Evolutionary conservation across 2,888 invertebrate species (phyloP), one percentile per base, ranked within the genome.

Genomic region (Branchellion lobata): DNA sequence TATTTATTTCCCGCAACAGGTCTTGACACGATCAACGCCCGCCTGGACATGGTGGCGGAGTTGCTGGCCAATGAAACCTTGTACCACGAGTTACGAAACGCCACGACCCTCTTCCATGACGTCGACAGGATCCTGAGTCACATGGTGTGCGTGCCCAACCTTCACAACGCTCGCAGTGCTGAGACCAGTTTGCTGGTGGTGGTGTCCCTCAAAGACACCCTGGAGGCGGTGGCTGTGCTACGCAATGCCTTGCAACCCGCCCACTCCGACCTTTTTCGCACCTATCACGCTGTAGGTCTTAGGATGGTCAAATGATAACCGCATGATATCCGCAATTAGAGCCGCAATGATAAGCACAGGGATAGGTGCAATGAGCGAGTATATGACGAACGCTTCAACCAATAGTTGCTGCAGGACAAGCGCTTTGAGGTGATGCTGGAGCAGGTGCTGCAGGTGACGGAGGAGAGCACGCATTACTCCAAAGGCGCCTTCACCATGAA

Each of bases 141-240:
- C 84, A 87, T 86, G 81, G 85, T 86, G 3, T 84, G 85, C 75
- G 84, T 85, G 3, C 85, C 84, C 0, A 85, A 85, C 81, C 86
- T 87, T 79, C 88, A 89, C 79, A 89, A 88, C 3, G 85, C 89
- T 29, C 87, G 87, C 73, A 88, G 89, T 33, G 92, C 93, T 0
- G 93, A 94, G 85, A 91, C 90, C 0, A 92, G 93, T 86, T 89
- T 95, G 57, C 93, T 93, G 85, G 93, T 93, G 85, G 89, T 92
- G 0, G 88, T 95, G 21, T 88, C 92, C 8, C 87, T 96, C 47
- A 95, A 95, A 87, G 91, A 92, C 69, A 91, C 92, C 0, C 89
- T 95, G 85, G 92, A 93, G 81, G 86, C 91, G 79, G 89, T 95
- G 0, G 91, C 91, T 0, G 91, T 91, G 1, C 88, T 95, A 8